Conservation (phyloP, 2,113 vertebrate species). For the Caranx ignobilis region DNA sequence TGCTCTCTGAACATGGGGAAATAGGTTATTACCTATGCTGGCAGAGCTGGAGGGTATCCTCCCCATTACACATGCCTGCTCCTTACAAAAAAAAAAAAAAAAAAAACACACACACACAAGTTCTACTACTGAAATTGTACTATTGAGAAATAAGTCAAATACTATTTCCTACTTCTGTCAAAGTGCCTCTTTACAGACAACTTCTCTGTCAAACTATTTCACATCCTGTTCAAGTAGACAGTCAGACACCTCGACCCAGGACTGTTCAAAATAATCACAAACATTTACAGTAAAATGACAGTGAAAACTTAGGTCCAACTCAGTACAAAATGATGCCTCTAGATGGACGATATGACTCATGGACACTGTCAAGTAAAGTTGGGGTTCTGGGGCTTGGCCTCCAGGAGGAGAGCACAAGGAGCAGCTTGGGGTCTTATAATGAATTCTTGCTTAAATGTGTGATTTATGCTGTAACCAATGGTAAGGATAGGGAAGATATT, state of each 20-base stretch:
- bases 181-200: not conserved
- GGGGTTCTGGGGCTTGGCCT: too few relatives aligned
- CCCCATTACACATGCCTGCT: constrained; percentile 17
- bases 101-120: too few relatives aligned
- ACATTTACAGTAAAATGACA: constrained; percentile 9
- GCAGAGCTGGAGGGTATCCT: constrained; percentile 7
- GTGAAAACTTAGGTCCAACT: constrained; percentile 28
- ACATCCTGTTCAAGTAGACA: not conserved
- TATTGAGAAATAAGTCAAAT: not conserved
- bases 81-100: constrained; percentile 12
- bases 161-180: not conserved
- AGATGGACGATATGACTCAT: constrained; percentile 30
- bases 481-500: too few relatives aligned
- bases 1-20: constrained; percentile 21
- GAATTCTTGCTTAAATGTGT: too few relatives aligned
- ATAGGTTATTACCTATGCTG: constrained; percentile 27
- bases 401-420: too few relatives aligned
- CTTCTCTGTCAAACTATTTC: not conserved
- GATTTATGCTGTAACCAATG: too few relatives aligned
- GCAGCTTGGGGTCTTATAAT: too few relatives aligned
- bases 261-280: constrained; percentile 12
- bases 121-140: constrained; percentile 28
- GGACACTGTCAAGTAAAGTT: constrained; percentile 15
- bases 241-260: not conserved
- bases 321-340: constrained; percentile 45